A percentile compares a stretch with the other conserved stretches of the same genome.
Conservation (phyloP, 1,140 invertebrate species). For the Camponotus floridanus region DNA sequence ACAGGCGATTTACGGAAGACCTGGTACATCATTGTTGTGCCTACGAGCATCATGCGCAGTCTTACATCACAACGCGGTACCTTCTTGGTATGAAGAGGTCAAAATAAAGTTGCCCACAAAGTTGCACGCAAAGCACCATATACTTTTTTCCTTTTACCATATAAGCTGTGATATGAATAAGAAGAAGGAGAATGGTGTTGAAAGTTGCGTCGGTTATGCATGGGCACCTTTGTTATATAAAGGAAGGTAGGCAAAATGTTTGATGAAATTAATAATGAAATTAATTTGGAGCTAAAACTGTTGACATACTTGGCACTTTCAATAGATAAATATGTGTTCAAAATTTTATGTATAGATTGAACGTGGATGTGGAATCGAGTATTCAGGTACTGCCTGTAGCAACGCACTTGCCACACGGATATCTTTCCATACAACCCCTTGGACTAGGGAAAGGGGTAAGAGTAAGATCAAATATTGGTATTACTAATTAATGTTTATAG, state of each 20-base stretch:
- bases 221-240: slow-evolving; percentile 95
- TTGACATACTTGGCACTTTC: neutral
- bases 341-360: slow-evolving; percentile 82
- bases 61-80: slow-evolving; percentile 93
- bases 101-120: slow-evolving; percentile 94
- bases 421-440: slow-evolving; percentile 95
- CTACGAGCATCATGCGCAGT: slow-evolving; percentile 90
- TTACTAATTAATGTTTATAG: slow-evolving; percentile 28
- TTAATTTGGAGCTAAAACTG: neutral
- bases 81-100: slow-evolving; percentile 96
- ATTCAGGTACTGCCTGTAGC: slow-evolving; percentile 94
- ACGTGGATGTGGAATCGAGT: slow-evolving; percentile 89
- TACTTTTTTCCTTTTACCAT: slow-evolving; percentile 96
- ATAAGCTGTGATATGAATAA: slow-evolving; percentile 95
- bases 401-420: slow-evolving; percentile 93
- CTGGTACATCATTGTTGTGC: slow-evolving; percentile 89
- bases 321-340: neutral
- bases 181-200: slow-evolving; percentile 92
- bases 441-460: slow-evolving; percentile 96
- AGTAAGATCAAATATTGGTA: slow-evolving; percentile 65
- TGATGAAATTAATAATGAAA: neutral
- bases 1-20: slow-evolving; percentile 92
- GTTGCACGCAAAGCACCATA: slow-evolving; percentile 92
- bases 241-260: slow-evolving; percentile 87
- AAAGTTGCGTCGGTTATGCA: slow-evolving; percentile 95